Conservation (phyloP, 1,140 invertebrate genomes). For the Dolichoris vasculosae region DNA sequence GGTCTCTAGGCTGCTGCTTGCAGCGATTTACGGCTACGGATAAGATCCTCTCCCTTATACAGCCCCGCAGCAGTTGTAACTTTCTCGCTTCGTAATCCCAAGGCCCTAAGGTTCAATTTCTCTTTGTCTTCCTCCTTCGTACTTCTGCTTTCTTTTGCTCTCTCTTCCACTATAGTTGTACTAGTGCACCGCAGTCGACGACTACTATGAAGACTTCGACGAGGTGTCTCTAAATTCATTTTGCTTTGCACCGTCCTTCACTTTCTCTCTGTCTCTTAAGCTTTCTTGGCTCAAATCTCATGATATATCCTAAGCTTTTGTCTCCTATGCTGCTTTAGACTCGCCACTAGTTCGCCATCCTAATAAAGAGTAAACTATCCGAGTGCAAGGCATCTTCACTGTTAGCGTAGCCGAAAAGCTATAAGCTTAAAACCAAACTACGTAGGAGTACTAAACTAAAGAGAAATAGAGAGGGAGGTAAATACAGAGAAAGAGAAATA, state of each 20-base stretch:
- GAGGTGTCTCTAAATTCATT: slow-evolving; percentile 41
- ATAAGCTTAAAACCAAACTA: slow-evolving; percentile 27
- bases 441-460: not conserved
- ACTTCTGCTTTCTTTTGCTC: not conserved
- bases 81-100: slow-evolving; percentile 57
- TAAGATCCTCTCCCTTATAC: slow-evolving; percentile 52
- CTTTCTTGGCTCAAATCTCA: not conserved
- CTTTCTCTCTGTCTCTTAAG: not conserved
- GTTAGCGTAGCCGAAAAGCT: slow-evolving; percentile 8
- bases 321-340: slow-evolving; percentile 7
- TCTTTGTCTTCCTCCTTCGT: not conserved
- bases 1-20: slow-evolving; percentile 45
- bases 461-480: not conserved
- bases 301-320: slow-evolving; percentile 19
- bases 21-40: slow-evolving; percentile 61
- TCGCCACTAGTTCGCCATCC: slow-evolving; percentile 23
- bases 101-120: slow-evolving; percentile 50
- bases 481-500: not conserved
- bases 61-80: slow-evolving; percentile 54
- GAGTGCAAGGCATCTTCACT: not conserved
- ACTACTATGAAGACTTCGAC: not conserved
- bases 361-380: slow-evolving; percentile 48
- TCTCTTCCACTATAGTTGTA: slow-evolving; percentile 12
- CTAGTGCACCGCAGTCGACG: not conserved
- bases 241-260: not conserved